Conservation (phyloP, 2,113 vertebrate genomes). For the Caloenas nicobarica region DNA sequence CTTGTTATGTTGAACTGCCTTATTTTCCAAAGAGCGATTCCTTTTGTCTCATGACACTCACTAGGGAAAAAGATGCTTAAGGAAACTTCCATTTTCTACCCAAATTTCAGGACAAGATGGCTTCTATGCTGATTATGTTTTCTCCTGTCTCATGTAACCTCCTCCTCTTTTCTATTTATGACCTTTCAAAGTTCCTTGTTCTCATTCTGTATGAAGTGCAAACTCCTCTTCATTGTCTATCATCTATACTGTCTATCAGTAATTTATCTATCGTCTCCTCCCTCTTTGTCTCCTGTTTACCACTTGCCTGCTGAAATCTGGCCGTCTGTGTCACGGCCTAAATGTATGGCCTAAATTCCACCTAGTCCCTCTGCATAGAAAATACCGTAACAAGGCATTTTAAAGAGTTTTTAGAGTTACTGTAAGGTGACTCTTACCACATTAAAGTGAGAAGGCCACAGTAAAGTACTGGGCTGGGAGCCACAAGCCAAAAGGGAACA, state of each 20-base stretch:
- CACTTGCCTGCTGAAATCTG: neutral
- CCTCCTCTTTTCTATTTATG: neutral
- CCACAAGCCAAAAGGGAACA: neutral
- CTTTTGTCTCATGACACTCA: neutral
- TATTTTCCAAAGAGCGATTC: neutral
- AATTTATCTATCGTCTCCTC: neutral
- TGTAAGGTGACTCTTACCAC: neutral
- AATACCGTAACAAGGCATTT: neutral
- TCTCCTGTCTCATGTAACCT: neutral
- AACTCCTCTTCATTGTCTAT: neutral
- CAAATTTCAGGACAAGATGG: neutral
- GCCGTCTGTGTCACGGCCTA: neutral
- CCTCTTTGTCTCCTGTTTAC: neutral
- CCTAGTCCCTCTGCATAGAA: neutral
- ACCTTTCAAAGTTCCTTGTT: neutral
- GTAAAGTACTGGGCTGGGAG: neutral
- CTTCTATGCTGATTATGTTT: neutral
- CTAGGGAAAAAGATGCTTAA: neutral
- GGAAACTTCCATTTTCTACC: neutral
- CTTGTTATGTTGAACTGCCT: neutral
- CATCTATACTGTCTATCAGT: neutral
- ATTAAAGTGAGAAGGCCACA: neutral
- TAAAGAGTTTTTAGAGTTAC: neutral
- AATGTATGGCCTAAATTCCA: neutral
- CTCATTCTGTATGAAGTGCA: neutral